Evolutionary conservation across 2,113 vertebrate genomes (phyloP), one percentile per base, ranked within the genome.

Genomic region (Microcebus murinus): DNA sequence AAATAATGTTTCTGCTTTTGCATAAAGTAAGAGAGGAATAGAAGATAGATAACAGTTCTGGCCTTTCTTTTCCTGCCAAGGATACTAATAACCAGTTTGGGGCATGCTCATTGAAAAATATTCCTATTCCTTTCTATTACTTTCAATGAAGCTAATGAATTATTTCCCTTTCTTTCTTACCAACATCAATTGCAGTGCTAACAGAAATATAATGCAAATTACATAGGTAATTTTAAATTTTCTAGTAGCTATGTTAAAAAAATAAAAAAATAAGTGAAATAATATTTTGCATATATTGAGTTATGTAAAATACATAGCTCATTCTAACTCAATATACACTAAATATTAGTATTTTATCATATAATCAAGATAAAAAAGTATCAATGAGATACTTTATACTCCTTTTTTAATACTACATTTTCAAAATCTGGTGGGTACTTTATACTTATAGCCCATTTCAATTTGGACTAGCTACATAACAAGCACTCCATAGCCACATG

Each of bases 221-320:
- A 84, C 5, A 86, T 13, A 63, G 25, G 6, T 67, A 90, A 90
- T 71, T 93, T 96, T 17, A 70, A 93, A 84, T 52, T 79, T 82
- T 81, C 36, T 65, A 74, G 67, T 67, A 74, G 55, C 17, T 48
- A 81, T 17, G 74, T 67, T 90, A 74, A 81, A 90, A 89, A 80
- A 55, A 14, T 74, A 39, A 55, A 82, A 95, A 70, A 81, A 59
- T 1, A 36, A 10, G 74, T 67, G 1, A 79, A 86, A 61, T 81
- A 71, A 52, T 48, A 96, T 80, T 88, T 91, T 74, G 5, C 45
- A 74, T 59, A 76, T 84, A 89, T 7, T 81, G 10, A 93, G 21
- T 77, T 82, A 92, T 29, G 6, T 65, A 97, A 96, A 96, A 84
- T 9, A 48, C 39, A 74, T 23, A 96, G 80, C 13, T 36, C 39